Conservation (phyloP, 2,888 invertebrate genomes). For the Seira sanloemensis region DNA sequence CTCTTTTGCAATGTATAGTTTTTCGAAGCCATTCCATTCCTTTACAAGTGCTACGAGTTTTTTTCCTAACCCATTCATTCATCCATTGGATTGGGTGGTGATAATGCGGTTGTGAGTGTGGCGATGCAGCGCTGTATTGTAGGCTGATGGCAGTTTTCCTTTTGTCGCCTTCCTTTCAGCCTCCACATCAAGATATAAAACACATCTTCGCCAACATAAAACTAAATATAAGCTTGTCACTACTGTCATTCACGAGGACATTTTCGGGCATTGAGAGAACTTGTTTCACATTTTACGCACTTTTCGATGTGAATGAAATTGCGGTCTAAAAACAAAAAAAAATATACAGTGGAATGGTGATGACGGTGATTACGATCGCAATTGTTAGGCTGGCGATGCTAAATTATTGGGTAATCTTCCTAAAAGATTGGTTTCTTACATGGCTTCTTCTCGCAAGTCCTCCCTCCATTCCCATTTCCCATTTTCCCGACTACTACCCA, state of each 20-base stretch:
- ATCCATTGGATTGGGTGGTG: neutral
- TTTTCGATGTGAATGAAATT: neutral
- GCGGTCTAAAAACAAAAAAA: neutral
- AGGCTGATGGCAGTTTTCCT: neutral
- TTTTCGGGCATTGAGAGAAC: neutral
- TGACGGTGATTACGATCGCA: constrained; percentile 22
- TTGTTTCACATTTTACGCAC: neutral
- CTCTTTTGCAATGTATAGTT: too few species aligned
- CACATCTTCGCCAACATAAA: neutral
- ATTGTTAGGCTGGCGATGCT: constrained; percentile 29
- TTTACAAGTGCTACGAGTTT: neutral
- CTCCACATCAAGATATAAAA: neutral
- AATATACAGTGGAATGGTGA: neutral
- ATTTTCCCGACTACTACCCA: too few species aligned
- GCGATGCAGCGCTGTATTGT: neutral
- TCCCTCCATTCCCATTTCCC: too few species aligned
- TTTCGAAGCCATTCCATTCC: neutral
- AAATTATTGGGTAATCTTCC: constrained; percentile 49
- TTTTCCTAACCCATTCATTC: neutral
- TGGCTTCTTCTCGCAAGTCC: neutral
- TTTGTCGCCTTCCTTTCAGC: neutral
- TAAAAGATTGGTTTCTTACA: constrained; percentile 4
- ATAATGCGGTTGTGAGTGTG: neutral
- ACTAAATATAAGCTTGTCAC: constrained; percentile 11
- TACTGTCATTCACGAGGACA: neutral